phyloP scores from a whole-genome alignment of 1,140 invertebrate genomes.

The Solenopsis invicta region DNA sequence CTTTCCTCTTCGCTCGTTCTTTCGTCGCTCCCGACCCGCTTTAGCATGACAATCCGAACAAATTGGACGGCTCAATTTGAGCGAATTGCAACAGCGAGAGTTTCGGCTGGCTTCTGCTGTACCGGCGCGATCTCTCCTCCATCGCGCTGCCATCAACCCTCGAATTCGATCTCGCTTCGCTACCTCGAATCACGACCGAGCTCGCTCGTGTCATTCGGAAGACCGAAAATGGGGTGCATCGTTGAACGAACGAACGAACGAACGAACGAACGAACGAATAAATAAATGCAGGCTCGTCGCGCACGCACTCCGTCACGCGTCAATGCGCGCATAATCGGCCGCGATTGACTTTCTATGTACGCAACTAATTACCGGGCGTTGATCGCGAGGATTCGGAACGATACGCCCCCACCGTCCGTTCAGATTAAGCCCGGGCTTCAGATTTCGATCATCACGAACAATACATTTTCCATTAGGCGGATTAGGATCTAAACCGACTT shows the following conservation, averaged over 20 bases:
- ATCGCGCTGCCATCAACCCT: constrained; percentile 15
- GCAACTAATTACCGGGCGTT: constrained; percentile 42
- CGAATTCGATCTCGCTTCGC: constrained; percentile 43
- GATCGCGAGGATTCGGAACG: constrained; percentile 28
- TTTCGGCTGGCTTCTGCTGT: constrained; percentile 27
- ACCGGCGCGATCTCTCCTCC: constrained; percentile 32
- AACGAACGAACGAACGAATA: constrained; percentile 33
- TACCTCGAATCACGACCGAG: constrained; percentile 44
- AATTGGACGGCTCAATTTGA: constrained; percentile 85
- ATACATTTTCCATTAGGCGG: constrained; percentile 35
- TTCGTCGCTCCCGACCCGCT: constrained; percentile 60
- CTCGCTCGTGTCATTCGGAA: constrained; percentile 17
- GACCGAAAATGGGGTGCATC: constrained; percentile 27
- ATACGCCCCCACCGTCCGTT: neutral
- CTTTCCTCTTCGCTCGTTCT: constrained; percentile 48
- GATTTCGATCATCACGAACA: neutral
- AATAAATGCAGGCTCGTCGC: too few relatives aligned
- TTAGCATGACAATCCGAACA: constrained; percentile 85
- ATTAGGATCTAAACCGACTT: neutral
- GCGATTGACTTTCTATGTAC: constrained; percentile 63
- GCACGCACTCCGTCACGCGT: constrained; percentile 39
- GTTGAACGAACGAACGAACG: constrained; percentile 23
- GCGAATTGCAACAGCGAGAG: constrained; percentile 80
- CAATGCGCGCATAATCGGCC: constrained; percentile 46
- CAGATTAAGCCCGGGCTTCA: constrained; percentile 20